Percentiles rank a stretch among this genome's conserved stretches.
Conservation (phyloP, 2,888 invertebrate genomes). For the Athripsodes cinereus region DNA sequence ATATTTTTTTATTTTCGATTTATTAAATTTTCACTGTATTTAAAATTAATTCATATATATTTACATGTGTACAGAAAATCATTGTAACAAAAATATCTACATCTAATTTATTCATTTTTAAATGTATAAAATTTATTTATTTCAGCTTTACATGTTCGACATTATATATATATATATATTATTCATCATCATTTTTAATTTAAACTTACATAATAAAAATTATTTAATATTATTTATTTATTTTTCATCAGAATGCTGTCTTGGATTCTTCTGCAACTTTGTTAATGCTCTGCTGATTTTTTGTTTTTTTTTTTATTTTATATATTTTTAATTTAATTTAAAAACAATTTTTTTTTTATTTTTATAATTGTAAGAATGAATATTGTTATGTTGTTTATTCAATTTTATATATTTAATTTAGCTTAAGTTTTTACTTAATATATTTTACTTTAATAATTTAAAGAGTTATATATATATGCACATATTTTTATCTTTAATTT, state of each 20-base stretch:
- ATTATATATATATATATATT: background rate
- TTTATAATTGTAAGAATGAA: too few species aligned
- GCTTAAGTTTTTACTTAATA: too few species aligned
- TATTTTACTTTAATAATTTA: too few species aligned
- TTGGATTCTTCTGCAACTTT: background rate
- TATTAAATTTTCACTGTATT: too few species aligned
- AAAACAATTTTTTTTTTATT: too few species aligned
- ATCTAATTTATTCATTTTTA: background rate
- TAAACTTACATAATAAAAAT: too few species aligned
- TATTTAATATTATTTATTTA: background rate
- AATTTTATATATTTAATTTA: too few species aligned
- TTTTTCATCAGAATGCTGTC: background rate
- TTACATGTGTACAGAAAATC: background rate
- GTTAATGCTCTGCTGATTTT: background rate
- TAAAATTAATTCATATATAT: background rate
- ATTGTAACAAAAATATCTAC: background rate
- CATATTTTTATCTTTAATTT: too few species aligned
- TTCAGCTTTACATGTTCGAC: background rate
- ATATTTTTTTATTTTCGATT: too few species aligned
- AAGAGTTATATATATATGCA: too few species aligned
- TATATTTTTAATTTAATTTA: background rate
- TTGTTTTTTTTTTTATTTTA: background rate
- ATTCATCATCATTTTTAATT: background rate
- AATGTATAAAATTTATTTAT: background rate
- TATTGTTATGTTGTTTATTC: too few species aligned